A percentile compares a stretch with the other conserved stretches of the same genome.
phyloP scores from a whole-genome alignment of 2,797 vertebrate species.

The Acipenser oxyrinchus region DNA sequence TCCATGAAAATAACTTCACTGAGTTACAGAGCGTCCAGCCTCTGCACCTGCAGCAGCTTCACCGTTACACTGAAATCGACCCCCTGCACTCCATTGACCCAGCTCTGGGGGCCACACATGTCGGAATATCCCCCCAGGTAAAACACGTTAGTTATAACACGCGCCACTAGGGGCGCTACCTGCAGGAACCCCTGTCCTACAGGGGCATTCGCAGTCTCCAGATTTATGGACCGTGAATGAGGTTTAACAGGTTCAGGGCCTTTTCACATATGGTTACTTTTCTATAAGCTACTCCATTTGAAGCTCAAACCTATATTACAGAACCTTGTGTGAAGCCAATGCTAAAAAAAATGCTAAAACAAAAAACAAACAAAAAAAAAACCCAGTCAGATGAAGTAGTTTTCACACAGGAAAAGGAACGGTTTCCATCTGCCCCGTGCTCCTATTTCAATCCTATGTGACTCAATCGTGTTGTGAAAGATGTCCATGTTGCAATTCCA shows the following conservation, averaged over 20 bases:
- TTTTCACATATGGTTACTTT: too few relatives aligned
- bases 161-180: too few relatives aligned
- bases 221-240: too few relatives aligned
- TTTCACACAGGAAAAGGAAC: not conserved
- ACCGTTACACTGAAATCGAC: slow-evolving; percentile 81
- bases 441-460: not conserved
- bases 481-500: not conserved
- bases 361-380: too few relatives aligned
- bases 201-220: too few relatives aligned
- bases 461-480: not conserved
- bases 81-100: slow-evolving; percentile 77
- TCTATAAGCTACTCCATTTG: too few relatives aligned
- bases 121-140: slow-evolving; percentile 56
- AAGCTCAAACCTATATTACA: too few relatives aligned
- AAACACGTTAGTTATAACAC: slow-evolving; percentile 10
- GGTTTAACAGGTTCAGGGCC: too few relatives aligned
- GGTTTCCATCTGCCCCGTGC: not conserved
- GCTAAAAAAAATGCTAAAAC: too few relatives aligned
- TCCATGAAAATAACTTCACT: slow-evolving; percentile 85
- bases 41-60: slow-evolving; percentile 76
- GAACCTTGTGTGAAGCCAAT: too few relatives aligned
- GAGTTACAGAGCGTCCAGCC: slow-evolving; percentile 92
- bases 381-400: not conserved
- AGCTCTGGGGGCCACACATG: slow-evolving; percentile 56
- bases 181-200: too few relatives aligned